These are phyloP conservation scores for Bolinopsis microptera DNA, from an alignment of 37 sponge, comb jelly and placozoan species.

Conservation along the genomic window DNA sequence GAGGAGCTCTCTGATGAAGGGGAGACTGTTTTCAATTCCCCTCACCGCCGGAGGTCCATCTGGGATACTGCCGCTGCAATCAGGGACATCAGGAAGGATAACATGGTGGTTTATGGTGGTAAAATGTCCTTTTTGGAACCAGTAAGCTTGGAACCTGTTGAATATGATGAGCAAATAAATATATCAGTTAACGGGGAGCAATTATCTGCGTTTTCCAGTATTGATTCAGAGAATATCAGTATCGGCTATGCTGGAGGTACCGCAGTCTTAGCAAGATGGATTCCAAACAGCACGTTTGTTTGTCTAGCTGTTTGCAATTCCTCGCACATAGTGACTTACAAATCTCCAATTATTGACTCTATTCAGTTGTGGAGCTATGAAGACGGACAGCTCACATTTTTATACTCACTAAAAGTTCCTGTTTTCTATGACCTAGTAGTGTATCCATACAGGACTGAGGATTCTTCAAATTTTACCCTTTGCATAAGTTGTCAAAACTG, in stretches of 20 bases:
- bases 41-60: neutral
- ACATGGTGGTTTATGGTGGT: neutral
- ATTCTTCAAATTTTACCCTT: neutral
- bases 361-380: slow-evolving; percentile 42
- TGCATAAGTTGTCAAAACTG: neutral
- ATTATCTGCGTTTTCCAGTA: neutral
- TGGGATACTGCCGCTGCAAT: neutral
- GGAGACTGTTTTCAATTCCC: neutral
- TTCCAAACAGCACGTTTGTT: neutral
- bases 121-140: neutral
- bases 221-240: neutral
- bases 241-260: slow-evolving; percentile 43
- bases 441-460: neutral
- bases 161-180: neutral
- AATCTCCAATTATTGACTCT: neutral
- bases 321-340: slow-evolving; percentile 1
- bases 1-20: neutral
- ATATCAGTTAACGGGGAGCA: neutral
- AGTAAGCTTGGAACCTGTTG: neutral
- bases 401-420: neutral
- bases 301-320: slow-evolving; percentile 4
- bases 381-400: neutral
- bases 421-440: neutral
- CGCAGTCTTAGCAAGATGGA: neutral
- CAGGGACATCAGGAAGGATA: neutral